These are phyloP conservation scores for Penaeus chinensis DNA, from an alignment of 1,140 invertebrate species.

Conservation along the genomic window DNA sequence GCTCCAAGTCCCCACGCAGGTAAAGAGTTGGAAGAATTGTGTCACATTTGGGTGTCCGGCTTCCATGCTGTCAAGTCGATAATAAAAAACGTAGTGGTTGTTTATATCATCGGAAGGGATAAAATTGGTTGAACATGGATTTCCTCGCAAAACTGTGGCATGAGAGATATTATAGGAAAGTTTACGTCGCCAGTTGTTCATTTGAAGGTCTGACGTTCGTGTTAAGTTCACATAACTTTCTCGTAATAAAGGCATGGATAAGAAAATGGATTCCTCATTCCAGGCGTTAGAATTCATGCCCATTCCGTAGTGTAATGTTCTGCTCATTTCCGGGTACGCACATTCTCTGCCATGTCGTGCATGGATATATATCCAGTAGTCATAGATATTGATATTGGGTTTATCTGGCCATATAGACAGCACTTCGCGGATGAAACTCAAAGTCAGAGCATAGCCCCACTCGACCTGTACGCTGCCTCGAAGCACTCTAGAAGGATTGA, in stretches of 20 bases:
- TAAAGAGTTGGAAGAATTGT: conserved; percentile 14
- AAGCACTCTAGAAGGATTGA: conserved; percentile 26
- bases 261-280: conserved; percentile 18
- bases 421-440: conserved; percentile 54
- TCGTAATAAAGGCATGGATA: conserved; percentile 25
- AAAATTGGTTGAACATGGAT: conserved; percentile 25
- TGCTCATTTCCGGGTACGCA: conserved; percentile 52
- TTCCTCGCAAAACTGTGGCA: conserved; percentile 18
- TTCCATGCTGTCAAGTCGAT: conserved; percentile 20
- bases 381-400: conserved; percentile 46
- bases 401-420: conserved; percentile 32
- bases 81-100: conserved; percentile 31
- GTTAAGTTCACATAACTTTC: neutral
- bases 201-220: neutral
- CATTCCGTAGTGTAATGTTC: conserved; percentile 56
- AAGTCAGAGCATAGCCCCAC: conserved; percentile 58
- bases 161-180: conserved; percentile 28
- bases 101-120: neutral
- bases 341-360: conserved; percentile 49
- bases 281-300: conserved; percentile 41
- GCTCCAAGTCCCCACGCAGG: conserved; percentile 38
- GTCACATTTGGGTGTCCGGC: neutral
- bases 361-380: conserved; percentile 54
- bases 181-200: conserved; percentile 16
- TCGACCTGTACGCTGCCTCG: conserved; percentile 52